A percentile compares a stretch with the other conserved stretches of the same genome.
Conservation (phyloP, 2,113 vertebrate genomes). For the Eleginops maclovinus region DNA sequence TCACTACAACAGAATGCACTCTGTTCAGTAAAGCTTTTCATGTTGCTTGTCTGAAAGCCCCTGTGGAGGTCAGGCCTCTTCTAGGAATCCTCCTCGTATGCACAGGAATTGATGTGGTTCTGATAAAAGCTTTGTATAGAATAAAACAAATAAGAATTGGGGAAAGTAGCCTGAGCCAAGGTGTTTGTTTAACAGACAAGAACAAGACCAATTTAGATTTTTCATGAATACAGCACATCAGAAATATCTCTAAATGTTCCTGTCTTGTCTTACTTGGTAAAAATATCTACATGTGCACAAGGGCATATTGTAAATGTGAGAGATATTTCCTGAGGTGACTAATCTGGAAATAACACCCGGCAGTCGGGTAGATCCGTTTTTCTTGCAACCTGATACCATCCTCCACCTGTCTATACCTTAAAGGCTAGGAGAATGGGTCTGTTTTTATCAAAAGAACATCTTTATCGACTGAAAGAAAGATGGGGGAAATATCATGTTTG, state of each 20-base stretch:
- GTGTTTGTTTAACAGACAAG: neutral
- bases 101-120: slow-evolving; percentile 5
- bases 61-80: neutral
- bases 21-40: neutral
- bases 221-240: neutral
- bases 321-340: slow-evolving; percentile 28
- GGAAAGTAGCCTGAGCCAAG: slow-evolving; percentile 4
- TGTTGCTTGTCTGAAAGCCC: slow-evolving; percentile 9
- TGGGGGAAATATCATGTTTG: slow-evolving; percentile 66
- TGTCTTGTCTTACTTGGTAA: slow-evolving; percentile 20
- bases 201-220: slow-evolving; percentile 1
- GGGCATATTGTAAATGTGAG: slow-evolving; percentile 20
- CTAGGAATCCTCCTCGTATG: slow-evolving; percentile 14
- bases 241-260: neutral
- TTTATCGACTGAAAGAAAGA: slow-evolving; percentile 41
- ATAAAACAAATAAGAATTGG: slow-evolving; percentile 9
- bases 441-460: slow-evolving; percentile 23
- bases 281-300: slow-evolving; percentile 13
- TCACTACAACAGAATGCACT: neutral
- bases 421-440: slow-evolving; percentile 7
- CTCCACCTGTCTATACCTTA: slow-evolving; percentile 16
- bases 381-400: slow-evolving; percentile 31
- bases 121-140: slow-evolving; percentile 22
- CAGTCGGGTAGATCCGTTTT: slow-evolving; percentile 31
- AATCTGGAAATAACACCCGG: slow-evolving; percentile 21